A percentile compares a stretch with the other conserved stretches of the same genome.
phyloP scores from a whole-genome alignment of 2,888 invertebrate genomes.

The Xylocampa areola region DNA sequence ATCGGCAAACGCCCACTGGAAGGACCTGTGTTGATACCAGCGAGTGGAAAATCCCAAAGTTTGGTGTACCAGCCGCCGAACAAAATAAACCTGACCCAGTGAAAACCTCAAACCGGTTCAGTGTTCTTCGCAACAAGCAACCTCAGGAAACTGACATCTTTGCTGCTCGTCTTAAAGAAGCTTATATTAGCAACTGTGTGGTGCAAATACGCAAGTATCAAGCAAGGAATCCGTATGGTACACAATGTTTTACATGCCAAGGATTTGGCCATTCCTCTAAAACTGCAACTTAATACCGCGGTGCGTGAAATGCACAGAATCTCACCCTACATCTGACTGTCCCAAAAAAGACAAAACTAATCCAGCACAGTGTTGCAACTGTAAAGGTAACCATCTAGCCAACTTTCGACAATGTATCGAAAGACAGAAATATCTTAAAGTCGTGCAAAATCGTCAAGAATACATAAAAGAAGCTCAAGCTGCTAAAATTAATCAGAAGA shows the following conservation, averaged over 20 bases:
- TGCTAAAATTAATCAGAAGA: no score
- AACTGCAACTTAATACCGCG: background rate
- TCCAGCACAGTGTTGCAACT: background rate
- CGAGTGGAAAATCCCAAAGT: slow-evolving; percentile 18
- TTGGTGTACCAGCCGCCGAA: background rate
- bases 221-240: background rate
- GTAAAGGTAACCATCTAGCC: background rate
- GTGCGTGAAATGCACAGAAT: background rate
- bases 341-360: background rate
- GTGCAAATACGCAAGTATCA: no score
- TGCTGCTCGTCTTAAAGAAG: background rate
- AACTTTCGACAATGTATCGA: background rate
- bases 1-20: slow-evolving; percentile 17
- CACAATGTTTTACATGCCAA: background rate
- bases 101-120: background rate
- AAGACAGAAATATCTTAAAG: background rate
- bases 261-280: background rate
- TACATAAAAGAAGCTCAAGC: no score
- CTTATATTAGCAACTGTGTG: background rate
- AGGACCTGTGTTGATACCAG: background rate
- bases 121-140: background rate
- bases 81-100: background rate
- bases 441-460: no score
- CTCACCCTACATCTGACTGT: background rate
- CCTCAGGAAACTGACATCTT: background rate